A percentile compares a stretch with the other conserved stretches of the same genome.
Evolutionary conservation across 2,888 invertebrate species (phyloP).

Genomic region (Ennomos quercinarius): DNA sequence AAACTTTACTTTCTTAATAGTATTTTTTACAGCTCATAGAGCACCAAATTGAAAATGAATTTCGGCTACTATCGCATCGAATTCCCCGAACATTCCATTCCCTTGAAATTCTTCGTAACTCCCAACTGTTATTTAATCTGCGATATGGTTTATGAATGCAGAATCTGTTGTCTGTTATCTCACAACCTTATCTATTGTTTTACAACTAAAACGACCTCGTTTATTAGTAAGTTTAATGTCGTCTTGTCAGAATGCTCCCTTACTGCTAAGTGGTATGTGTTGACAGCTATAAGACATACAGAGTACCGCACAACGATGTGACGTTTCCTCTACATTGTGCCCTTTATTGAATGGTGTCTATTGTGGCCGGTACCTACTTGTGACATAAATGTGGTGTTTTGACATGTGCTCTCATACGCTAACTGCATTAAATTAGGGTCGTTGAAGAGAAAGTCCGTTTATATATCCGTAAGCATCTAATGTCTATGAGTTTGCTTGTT

Average conservation of each 20-base stretch:
- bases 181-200: too few relatives aligned
- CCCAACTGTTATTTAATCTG: too few relatives aligned
- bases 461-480: conserved; percentile 26
- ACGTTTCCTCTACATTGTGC: conserved; percentile 48
- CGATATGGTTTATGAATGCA: too few relatives aligned
- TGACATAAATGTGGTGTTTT: conserved; percentile 40
- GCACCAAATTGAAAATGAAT: too few relatives aligned
- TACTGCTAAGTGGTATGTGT: conserved; percentile 41
- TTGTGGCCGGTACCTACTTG: conserved; percentile 37
- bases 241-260: conserved; percentile 7
- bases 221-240: too few relatives aligned
- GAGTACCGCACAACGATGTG: conserved; percentile 38
- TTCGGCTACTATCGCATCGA: too few relatives aligned
- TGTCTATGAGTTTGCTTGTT: conserved; percentile 27
- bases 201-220: too few relatives aligned
- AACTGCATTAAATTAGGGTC: conserved; percentile 35
- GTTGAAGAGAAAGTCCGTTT: conserved; percentile 34
- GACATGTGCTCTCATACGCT: conserved; percentile 37
- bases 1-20: too few relatives aligned
- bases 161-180: too few relatives aligned
- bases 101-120: too few relatives aligned
- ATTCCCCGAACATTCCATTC: too few relatives aligned
- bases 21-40: too few relatives aligned
- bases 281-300: conserved; percentile 48
- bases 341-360: conserved; percentile 40